Conservation (phyloP, 2,797 vertebrate species). For the Trichosurus vulpecula region DNA sequence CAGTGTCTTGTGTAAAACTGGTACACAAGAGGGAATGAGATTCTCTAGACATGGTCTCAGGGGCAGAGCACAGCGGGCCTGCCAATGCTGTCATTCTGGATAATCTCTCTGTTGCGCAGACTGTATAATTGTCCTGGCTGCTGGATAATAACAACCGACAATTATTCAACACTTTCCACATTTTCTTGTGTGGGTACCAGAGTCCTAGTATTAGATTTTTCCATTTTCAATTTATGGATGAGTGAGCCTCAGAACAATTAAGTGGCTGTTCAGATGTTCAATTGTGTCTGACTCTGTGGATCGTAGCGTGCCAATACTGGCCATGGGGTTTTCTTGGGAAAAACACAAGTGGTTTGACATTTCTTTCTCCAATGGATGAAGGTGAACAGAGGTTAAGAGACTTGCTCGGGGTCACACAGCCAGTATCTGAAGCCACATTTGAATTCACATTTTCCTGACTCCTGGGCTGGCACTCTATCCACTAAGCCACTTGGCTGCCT, state of each 20-base stretch:
- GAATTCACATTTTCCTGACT: background rate
- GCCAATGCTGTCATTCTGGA: background rate
- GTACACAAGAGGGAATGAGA: background rate
- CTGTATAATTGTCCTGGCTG: background rate
- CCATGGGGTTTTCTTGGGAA: background rate
- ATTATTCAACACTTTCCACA: background rate
- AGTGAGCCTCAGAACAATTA: background rate
- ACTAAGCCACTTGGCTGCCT: background rate
- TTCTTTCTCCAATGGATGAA: background rate
- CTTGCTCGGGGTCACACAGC: background rate
- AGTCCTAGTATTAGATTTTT: background rate
- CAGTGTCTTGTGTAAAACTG: background rate
- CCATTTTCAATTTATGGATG: background rate
- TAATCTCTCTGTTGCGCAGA: background rate
- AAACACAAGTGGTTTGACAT: background rate
- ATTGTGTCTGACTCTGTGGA: background rate
- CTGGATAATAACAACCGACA: background rate
- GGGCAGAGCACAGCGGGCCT: background rate
- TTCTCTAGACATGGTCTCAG: background rate
- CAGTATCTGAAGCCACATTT: background rate
- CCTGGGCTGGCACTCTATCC: background rate
- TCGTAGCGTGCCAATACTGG: background rate
- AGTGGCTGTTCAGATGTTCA: background rate
- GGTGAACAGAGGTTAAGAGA: background rate
- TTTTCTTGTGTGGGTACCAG: background rate